Evolutionary conservation across 2,113 vertebrate genomes (phyloP).

Genomic region (Haemorhous mexicanus): DNA sequence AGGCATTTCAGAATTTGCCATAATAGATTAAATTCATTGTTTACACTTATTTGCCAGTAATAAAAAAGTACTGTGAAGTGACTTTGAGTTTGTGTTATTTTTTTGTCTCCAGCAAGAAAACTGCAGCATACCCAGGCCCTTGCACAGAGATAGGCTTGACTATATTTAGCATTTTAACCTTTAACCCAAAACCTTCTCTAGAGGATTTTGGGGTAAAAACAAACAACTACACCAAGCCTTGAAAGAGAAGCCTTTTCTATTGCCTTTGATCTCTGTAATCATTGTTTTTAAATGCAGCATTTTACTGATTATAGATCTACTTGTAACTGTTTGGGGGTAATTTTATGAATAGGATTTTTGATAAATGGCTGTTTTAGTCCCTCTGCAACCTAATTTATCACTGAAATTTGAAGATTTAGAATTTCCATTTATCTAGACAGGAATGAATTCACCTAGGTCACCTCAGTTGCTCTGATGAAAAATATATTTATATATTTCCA

Average conservation of each 20-base stretch:
- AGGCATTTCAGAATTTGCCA: neutral
- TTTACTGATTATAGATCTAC: neutral
- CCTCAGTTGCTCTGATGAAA: neutral
- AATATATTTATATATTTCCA: neutral
- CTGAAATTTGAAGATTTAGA: conserved; percentile 8
- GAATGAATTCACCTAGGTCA: neutral
- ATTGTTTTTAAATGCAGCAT: neutral
- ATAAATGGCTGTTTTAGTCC: conserved; percentile 13
- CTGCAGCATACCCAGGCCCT: neutral
- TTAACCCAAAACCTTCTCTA: neutral
- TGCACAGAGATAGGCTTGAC: neutral
- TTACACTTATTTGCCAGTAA: neutral
- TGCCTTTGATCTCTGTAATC: neutral
- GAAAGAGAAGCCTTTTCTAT: neutral
- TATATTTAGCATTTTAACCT: neutral
- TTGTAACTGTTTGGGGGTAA: neutral
- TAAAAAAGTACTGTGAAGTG: neutral
- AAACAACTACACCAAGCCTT: neutral
- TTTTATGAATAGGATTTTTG: neutral
- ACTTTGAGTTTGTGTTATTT: neutral
- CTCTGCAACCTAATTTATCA: conserved; percentile 2
- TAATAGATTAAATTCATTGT: neutral
- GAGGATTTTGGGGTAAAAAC: neutral
- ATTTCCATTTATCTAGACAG: neutral
- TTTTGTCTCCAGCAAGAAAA: neutral